These are phyloP conservation scores for Taeniopygia guttata DNA, from an alignment of 2,797 vertebrate genomes.

Conservation along the genomic window DNA sequence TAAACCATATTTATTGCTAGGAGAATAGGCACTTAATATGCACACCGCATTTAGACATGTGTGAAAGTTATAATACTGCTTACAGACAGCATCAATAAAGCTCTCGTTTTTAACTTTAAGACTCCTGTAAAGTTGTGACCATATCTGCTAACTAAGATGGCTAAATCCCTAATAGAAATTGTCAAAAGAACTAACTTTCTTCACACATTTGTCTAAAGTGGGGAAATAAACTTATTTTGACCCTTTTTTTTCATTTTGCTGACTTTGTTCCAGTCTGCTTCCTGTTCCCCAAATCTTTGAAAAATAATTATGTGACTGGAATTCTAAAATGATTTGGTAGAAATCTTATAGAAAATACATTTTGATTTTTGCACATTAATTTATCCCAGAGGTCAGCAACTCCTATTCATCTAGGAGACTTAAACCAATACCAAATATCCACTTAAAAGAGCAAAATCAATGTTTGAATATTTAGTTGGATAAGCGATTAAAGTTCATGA, in stretches of 20 bases:
- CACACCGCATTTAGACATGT: constrained; percentile 11
- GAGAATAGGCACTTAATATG: constrained; percentile 43
- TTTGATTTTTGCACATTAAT: neutral
- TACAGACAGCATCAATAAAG: neutral
- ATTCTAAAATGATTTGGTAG: neutral
- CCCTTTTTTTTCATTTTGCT: neutral
- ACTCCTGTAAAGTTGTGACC: neutral
- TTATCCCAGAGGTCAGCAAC: neutral
- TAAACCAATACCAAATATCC: neutral
- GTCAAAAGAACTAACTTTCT: neutral
- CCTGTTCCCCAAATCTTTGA: neutral
- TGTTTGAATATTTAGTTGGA: neutral
- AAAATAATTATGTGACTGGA: neutral
- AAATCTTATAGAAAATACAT: neutral
- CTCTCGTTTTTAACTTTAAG: neutral
- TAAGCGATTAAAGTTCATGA: neutral
- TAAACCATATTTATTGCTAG: neutral
- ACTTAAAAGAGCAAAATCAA: neutral
- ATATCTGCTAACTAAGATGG: neutral
- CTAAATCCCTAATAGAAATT: neutral
- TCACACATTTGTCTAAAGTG: neutral
- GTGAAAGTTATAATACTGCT: neutral
- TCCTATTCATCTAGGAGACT: neutral
- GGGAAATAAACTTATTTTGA: neutral
- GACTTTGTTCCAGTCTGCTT: neutral